Percentiles rank a stretch among this genome's conserved stretches.
Conservation (phyloP, 2,888 invertebrate species). For the Diogma glabrata region DNA sequence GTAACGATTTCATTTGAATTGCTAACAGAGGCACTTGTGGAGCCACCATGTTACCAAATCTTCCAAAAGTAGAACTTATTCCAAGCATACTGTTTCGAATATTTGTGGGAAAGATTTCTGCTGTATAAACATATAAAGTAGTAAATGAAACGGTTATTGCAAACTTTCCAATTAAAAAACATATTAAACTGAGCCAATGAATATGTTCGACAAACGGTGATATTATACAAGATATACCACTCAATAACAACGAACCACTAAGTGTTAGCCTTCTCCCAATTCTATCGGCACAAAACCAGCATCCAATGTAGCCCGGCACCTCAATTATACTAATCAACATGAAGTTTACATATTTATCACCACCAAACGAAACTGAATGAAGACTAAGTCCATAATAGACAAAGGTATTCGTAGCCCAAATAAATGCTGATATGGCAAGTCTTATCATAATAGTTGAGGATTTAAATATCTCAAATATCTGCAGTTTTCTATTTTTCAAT, state of each 20-base stretch:
- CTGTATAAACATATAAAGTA: conserved; percentile 47
- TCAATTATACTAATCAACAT: neutral
- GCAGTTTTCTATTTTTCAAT: no score
- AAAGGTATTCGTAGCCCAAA: no score
- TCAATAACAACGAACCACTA: neutral
- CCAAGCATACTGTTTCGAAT: conserved; percentile 39
- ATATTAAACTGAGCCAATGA: neutral
- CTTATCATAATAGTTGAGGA: no score
- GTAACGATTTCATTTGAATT: neutral
- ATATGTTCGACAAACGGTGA: conserved; percentile 28
- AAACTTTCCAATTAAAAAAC: neutral
- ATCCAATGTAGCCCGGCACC: neutral
- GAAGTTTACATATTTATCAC: neutral
- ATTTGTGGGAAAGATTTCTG: conserved; percentile 52
- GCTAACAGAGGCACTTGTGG: neutral
- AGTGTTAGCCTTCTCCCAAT: conserved; percentile 46
- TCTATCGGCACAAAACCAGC: conserved; percentile 31
- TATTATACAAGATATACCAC: conserved; percentile 27
- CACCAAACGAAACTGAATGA: no score
- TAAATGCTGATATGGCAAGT: no score
- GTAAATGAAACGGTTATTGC: conserved; percentile 29
- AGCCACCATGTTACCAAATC: neutral
- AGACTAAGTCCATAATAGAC: no score
- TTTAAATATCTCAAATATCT: conserved; percentile 10
- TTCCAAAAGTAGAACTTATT: neutral